Evolutionary conservation across 2,113 vertebrate species (phyloP).

Genomic region (Clarias gariepinus): DNA sequence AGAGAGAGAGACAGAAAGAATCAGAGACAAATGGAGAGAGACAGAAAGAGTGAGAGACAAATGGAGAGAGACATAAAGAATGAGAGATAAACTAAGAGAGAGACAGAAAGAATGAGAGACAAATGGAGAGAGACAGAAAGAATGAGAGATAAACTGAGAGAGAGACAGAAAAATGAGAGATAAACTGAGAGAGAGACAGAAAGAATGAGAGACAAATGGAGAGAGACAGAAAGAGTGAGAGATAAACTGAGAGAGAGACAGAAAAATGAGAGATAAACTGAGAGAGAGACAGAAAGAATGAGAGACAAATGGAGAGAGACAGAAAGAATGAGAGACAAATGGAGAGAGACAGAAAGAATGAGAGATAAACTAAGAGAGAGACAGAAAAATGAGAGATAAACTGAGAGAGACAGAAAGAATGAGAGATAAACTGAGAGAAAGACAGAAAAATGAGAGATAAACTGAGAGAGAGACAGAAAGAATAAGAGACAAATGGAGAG

Average conservation of each 20-base stretch:
- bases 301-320: conserved; percentile 10
- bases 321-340: conserved; percentile 2
- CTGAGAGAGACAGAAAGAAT: background rate
- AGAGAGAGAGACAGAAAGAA: background rate
- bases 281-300: background rate
- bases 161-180: conserved; percentile 20
- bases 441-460: conserved; percentile 24
- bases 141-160: conserved; percentile 14
- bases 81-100: too few species aligned
- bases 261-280: conserved; percentile 30
- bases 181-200: background rate
- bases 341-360: conserved; percentile 12
- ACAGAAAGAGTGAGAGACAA: background rate
- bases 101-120: background rate
- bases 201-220: conserved; percentile 6
- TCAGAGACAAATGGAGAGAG: conserved; percentile 9
- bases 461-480: background rate
- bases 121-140: conserved; percentile 15
- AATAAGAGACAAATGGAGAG: conserved; percentile 7
- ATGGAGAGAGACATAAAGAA: too few species aligned
- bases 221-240: background rate
- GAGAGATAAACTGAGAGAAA: conserved; percentile 17
- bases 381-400: background rate
- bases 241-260: conserved; percentile 15
- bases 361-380: too few species aligned